Percentiles rank a stretch among this genome's conserved stretches.
Conservation (phyloP, 2,888 invertebrate genomes). For the Zootermopsis nevadensis region DNA sequence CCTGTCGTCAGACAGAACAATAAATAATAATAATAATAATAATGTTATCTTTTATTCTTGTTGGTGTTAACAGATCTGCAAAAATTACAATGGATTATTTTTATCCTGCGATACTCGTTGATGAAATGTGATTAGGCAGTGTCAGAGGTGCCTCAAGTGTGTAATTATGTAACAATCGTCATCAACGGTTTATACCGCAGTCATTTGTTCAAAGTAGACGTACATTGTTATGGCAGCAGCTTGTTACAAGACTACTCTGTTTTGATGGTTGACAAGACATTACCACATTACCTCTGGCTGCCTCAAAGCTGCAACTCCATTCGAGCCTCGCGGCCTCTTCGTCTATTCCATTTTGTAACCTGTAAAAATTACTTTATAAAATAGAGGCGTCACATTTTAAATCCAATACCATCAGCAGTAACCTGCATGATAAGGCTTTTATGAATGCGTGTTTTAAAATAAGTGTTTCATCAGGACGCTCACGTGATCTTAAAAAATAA, state of each 20-base stretch:
- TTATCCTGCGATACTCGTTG: no score
- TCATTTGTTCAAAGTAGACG: neutral
- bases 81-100: no score
- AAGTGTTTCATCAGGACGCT: no score
- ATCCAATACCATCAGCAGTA: no score
- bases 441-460: no score
- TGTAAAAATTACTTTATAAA: neutral
- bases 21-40: no score
- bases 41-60: no score
- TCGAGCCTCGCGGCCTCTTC: neutral
- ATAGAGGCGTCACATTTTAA: neutral
- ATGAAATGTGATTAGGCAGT: neutral
- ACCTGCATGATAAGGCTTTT: no score
- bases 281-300: neutral
- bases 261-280: neutral
- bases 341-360: neutral
- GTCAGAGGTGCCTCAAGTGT: neutral
- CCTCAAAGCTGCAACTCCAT: neutral
- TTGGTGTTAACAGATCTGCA: no score
- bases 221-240: neutral
- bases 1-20: no score
- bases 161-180: conserved; percentile 6
- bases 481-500: no score
- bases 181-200: neutral
- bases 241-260: no score